A percentile compares a stretch with the other conserved stretches of the same genome.
Conservation (phyloP, 2,888 invertebrate species). For the Lottia scabra region DNA sequence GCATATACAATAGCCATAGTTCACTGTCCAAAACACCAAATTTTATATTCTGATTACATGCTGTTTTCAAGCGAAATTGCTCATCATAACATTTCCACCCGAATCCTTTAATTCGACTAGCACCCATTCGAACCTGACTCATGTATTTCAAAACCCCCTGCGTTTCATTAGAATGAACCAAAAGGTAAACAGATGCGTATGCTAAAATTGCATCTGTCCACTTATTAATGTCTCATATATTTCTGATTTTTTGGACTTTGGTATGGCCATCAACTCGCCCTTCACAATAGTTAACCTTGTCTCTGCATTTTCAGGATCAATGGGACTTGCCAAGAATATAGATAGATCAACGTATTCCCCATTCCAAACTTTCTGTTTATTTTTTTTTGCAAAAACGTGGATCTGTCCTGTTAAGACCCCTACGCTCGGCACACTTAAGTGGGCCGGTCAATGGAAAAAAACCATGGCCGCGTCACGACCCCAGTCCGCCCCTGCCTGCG, state of each 20-base stretch:
- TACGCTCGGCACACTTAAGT: no score
- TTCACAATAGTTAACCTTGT: not conserved
- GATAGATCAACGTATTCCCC: not conserved
- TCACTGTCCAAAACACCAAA: conserved; percentile 11
- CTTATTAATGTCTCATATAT: conserved; percentile 7
- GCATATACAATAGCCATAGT: not conserved
- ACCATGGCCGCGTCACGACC: no score
- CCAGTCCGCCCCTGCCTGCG: not conserved
- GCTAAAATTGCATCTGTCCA: conserved; percentile 21
- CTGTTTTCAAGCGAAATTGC: not conserved
- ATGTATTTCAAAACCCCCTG: not conserved
- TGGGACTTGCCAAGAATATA: not conserved
- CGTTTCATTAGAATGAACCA: not conserved
- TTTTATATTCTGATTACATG: not conserved
- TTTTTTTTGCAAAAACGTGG: not conserved
- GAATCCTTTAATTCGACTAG: not conserved
- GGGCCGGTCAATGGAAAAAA: no score
- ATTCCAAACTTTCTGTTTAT: not conserved
- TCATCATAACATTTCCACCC: not conserved
- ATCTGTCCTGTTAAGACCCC: no score
- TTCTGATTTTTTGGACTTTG: not conserved
- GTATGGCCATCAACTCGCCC: conserved; percentile 6
- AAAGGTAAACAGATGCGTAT: not conserved
- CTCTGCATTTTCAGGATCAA: not conserved
- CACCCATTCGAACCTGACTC: not conserved